phyloP scores from a whole-genome alignment of 2,888 invertebrate genomes.

The Apomyelois bistriatella region DNA sequence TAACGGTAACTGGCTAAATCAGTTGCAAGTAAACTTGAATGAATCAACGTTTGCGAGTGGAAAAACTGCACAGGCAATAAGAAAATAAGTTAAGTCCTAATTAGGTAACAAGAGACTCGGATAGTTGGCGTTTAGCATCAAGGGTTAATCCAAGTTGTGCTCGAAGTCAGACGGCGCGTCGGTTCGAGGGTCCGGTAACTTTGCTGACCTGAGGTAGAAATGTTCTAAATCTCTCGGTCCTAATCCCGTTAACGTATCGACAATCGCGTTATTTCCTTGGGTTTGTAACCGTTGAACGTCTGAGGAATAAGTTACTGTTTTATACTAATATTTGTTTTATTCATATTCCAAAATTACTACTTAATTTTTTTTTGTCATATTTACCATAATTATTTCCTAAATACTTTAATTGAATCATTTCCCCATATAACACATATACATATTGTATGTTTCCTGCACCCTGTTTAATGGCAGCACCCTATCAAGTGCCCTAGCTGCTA shows the following conservation, averaged over 20 bases:
- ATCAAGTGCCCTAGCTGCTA: too few relatives aligned
- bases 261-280: conserved; percentile 32
- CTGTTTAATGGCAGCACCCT: too few relatives aligned
- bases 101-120: conserved; percentile 38
- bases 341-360: too few relatives aligned
- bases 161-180: conserved; percentile 33
- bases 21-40: background rate
- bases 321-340: too few relatives aligned
- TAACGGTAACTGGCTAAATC: background rate
- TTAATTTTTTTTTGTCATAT: too few relatives aligned
- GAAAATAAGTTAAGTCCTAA: conserved; percentile 26
- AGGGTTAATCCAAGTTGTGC: conserved; percentile 43
- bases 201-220: conserved; percentile 37
- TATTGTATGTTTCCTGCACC: too few relatives aligned
- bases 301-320: too few relatives aligned
- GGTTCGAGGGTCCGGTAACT: conserved; percentile 37
- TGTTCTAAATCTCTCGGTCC: conserved; percentile 40
- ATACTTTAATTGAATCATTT: too few relatives aligned
- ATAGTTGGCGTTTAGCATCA: conserved; percentile 29
- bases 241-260: conserved; percentile 43
- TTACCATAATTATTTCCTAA: too few relatives aligned
- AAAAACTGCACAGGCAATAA: background rate
- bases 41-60: background rate
- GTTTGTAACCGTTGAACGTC: background rate
- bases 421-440: too few relatives aligned